Evolutionary conservation across 1,140 invertebrate species (phyloP).

Genomic region (Drosophila melanica): DNA sequence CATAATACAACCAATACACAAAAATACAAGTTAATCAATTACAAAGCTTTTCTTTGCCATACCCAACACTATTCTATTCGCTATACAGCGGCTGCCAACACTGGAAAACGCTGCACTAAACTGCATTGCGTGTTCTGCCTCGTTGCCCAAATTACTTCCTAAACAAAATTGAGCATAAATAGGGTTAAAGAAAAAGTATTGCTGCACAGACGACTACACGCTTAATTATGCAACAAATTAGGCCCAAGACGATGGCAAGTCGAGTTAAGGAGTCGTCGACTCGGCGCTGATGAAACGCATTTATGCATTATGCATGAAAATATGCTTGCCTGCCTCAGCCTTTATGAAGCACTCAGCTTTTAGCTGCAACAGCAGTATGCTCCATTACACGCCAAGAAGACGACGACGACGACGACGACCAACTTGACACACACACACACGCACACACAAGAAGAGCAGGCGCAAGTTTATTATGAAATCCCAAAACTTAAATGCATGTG

Average conservation of each 20-base stretch:
- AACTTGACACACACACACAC: conserved; percentile 42
- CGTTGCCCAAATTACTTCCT: conserved; percentile 35
- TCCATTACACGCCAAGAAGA: conserved; percentile 73
- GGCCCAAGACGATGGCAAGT: conserved; percentile 57
- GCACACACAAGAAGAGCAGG: conserved; percentile 22
- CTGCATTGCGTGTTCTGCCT: conserved; percentile 16
- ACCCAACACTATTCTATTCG: neutral
- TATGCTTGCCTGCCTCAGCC: conserved; percentile 53
- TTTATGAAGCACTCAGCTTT: conserved; percentile 30
- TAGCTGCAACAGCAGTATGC: conserved; percentile 53
- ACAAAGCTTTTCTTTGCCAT: neutral
- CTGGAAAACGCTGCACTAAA: conserved; percentile 5
- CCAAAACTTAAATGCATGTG: conserved; percentile 75
- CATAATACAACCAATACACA: too few species aligned
- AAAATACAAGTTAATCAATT: neutral
- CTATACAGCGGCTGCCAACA: neutral
- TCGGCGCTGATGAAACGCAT: conserved; percentile 72
- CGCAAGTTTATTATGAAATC: conserved; percentile 77
- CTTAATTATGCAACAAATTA: conserved; percentile 82
- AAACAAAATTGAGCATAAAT: conserved; percentile 48
- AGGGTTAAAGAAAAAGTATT: conserved; percentile 18
- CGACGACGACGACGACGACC: conserved; percentile 35
- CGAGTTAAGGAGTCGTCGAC: conserved; percentile 29
- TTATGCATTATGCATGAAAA: conserved; percentile 79
- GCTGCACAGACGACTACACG: conserved; percentile 61